Base-by-base conservation (phyloP, 1,140 invertebrate genomes). In the Pogonomyrmex barbatus region DNA sequence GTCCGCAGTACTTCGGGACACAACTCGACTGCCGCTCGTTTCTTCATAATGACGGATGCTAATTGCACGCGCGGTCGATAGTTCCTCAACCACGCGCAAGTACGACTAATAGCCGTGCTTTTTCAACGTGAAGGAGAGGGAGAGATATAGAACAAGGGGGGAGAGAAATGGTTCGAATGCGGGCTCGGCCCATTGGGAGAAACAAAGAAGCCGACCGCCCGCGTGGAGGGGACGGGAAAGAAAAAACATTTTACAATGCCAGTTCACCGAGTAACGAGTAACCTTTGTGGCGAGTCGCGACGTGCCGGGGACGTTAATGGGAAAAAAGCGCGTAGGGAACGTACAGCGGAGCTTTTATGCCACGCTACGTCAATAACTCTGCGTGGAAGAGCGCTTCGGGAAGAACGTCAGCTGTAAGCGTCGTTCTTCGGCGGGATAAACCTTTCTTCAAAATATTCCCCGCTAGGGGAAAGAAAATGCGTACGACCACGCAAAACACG, bases 161-260 rank as follows among this genome's bases (percentile, higher is more conserved):
- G 17, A 14, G 56, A 39, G 33, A 77, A 75, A 76, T 5, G n/a
- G 24, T 52, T 73, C 30, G 30, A 47, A 30, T 17, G 76, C 39
- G 65, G 50, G 67, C 42, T 36, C 52, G 39, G 6, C 14, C 50
- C 65, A 4, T 5, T 42, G 30, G 17, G 45, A 58, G 54, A 73
- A 62, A 83, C 68, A 50, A 62, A 39, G 79, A 75, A 83, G 42
- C 10, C 67, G 24, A 17, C 47, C 1, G 24, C 24, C 24, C 24
- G 24, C 24, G 24, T 24, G 62, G 24, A 10, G 5, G 50, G 14
- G 47, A 39, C 10, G 45, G 63, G 14, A 56, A 60, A 65, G 54
- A 60, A 86, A 86, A 86, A 73, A 86, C 30, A 63, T 52, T 86
- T 68, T 87, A 83, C 75, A 83, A 82, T 86, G 60, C 70, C 71